A percentile compares a stretch with the other conserved stretches of the same genome.
These are phyloP conservation scores for Camponotus vicinus DNA, from an alignment of 1,140 invertebrate species.

Conservation along the genomic window DNA sequence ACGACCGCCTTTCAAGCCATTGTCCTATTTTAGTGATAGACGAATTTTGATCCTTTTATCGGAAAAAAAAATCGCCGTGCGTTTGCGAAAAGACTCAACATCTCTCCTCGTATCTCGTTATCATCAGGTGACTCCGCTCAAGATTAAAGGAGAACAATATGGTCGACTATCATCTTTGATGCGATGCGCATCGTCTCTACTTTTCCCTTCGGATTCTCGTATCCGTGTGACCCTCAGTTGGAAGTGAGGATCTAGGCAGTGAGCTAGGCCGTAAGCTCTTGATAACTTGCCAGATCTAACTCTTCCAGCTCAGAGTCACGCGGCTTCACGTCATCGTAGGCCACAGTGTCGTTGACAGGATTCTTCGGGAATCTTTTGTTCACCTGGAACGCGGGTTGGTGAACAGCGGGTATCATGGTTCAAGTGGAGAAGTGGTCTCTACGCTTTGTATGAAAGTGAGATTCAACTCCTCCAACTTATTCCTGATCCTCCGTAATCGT, in stretches of 20 bases:
- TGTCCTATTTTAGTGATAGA: not conserved
- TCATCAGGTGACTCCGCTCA: conserved; percentile 42
- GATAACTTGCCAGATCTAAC: conserved; percentile 91
- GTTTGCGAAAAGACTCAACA: conserved; percentile 5
- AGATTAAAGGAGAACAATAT: conserved; percentile 44
- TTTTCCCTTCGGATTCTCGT: conserved; percentile 26
- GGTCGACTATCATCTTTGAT: conserved; percentile 1
- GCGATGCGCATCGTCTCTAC: not conserved
- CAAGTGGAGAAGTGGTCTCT: conserved; percentile 92
- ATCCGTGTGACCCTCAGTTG: conserved; percentile 84
- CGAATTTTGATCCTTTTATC: not conserved
- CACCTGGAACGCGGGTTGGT: conserved; percentile 72
- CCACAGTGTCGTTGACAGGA: conserved; percentile 8
- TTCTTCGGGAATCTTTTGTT: conserved; percentile 86
- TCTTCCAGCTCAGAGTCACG: conserved; percentile 90
- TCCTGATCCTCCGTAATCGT: conserved; percentile 81
- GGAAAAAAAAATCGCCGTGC: not conserved
- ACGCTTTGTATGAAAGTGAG: conserved; percentile 90
- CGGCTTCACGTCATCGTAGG: conserved; percentile 57
- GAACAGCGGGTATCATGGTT: conserved; percentile 81
- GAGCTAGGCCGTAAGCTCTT: conserved; percentile 70
- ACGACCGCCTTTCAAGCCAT: not conserved
- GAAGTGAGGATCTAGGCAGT: conserved; percentile 90
- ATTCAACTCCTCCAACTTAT: conserved; percentile 94
- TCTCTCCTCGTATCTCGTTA: conserved; percentile 23